These are phyloP conservation scores for Takifugu ocellatus DNA, from an alignment of 2,797 vertebrate species.

Conservation along the genomic window DNA sequence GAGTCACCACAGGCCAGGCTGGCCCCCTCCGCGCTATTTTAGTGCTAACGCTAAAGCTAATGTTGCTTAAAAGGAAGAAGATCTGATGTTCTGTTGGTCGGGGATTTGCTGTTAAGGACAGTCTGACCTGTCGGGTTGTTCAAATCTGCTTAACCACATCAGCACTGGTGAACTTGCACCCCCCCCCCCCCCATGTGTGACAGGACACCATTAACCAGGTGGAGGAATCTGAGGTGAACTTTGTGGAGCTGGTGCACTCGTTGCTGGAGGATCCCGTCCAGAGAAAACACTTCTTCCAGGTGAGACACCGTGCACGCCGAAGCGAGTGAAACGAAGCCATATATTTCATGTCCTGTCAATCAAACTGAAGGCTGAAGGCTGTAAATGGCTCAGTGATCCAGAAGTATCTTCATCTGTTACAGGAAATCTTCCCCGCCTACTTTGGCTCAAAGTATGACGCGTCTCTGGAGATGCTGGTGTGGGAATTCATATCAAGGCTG, in stretches of 20 bases:
- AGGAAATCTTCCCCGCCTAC: conserved; percentile 71
- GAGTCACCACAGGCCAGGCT: conserved; percentile 12
- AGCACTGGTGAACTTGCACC: no score
- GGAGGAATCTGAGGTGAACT: conserved; percentile 73
- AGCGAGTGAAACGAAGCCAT: no score
- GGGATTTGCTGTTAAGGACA: no score
- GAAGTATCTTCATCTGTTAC: neutral
- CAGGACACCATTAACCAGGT: conserved; percentile 70
- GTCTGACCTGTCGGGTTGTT: no score
- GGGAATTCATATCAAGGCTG: conserved; percentile 79
- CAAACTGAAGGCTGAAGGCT: no score
- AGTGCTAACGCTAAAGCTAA: no score
- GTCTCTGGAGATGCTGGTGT: conserved; percentile 73
- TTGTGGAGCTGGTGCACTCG: conserved; percentile 72
- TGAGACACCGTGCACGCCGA: conserved; percentile 23
- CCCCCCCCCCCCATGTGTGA: neutral
- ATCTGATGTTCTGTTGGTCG: no score
- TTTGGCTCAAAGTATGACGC: conserved; percentile 72
- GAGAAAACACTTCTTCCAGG: conserved; percentile 72
- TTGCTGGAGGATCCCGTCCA: conserved; percentile 64
- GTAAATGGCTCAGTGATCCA: neutral
- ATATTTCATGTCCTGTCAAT: no score
- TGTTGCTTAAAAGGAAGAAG: no score
- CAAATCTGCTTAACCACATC: no score
- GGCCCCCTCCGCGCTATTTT: no score